Evolutionary conservation across 2,797 vertebrate species (phyloP).

Genomic region (Masticophis lateralis): DNA sequence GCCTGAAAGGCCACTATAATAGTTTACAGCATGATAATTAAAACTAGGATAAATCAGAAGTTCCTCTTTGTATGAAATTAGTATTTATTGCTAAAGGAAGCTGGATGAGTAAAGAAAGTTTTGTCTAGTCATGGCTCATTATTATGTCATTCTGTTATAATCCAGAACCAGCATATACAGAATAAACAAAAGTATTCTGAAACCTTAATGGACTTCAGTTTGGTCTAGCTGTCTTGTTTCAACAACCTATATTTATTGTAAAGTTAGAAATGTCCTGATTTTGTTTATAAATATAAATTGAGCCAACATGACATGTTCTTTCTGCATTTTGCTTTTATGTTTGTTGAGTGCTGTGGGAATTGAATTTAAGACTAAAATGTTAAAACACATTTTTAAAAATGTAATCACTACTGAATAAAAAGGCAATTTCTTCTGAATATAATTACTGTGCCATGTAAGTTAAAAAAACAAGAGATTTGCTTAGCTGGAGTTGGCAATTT

Average conservation of each 20-base stretch:
- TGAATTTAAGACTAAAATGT: neutral
- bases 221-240: slow-evolving; percentile 33
- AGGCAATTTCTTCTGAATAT: neutral
- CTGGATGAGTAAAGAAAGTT: slow-evolving; percentile 49
- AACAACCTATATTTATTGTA: slow-evolving; percentile 11
- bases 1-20: slow-evolving; percentile 52
- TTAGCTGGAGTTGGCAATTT: slow-evolving; percentile 10
- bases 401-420: neutral
- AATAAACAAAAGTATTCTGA: slow-evolving; percentile 36
- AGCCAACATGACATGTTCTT: slow-evolving; percentile 10
- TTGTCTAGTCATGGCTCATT: slow-evolving; percentile 53
- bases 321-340: neutral
- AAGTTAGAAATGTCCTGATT: slow-evolving; percentile 24
- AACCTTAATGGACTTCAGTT: neutral
- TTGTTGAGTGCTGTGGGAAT: neutral
- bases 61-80: slow-evolving; percentile 46
- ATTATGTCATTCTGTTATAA: slow-evolving; percentile 43
- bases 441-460: neutral
- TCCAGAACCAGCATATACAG: slow-evolving; percentile 22
- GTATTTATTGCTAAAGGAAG: slow-evolving; percentile 34
- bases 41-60: slow-evolving; percentile 58
- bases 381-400: neutral
- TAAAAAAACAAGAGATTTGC: neutral
- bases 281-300: neutral
- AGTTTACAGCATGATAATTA: slow-evolving; percentile 50